phyloP scores from a whole-genome alignment of 1,140 invertebrate genomes.

The Orussus abietinus region DNA sequence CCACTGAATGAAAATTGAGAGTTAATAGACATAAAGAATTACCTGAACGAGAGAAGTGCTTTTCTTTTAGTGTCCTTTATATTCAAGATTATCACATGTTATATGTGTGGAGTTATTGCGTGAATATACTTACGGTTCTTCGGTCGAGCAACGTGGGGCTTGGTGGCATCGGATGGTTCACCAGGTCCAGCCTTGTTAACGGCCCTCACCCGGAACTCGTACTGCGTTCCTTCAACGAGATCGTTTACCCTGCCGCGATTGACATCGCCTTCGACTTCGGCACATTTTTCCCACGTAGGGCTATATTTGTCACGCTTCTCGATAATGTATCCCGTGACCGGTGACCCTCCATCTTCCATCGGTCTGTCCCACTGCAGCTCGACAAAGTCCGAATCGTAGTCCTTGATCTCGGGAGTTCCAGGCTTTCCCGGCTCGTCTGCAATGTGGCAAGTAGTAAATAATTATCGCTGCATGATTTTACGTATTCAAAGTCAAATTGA shows the following conservation, averaged over 20 bases:
- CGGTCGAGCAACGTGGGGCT: conserved; percentile 83
- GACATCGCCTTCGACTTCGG: conserved; percentile 78
- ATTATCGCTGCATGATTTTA: neutral
- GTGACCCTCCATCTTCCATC: conserved; percentile 79
- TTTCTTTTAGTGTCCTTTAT: too few species aligned
- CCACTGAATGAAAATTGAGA: conserved; percentile 55
- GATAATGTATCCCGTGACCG: conserved; percentile 89
- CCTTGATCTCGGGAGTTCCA: conserved; percentile 82
- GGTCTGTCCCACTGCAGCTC: conserved; percentile 92
- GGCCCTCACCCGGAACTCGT: conserved; percentile 91
- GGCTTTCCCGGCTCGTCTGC: conserved; percentile 77
- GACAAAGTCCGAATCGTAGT: conserved; percentile 93
- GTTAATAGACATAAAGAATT: too few species aligned
- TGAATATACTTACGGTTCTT: conserved; percentile 70
- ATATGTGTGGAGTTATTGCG: too few species aligned
- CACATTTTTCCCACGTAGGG: conserved; percentile 84
- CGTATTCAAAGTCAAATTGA: neutral
- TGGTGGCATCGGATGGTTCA: conserved; percentile 84
- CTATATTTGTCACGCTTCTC: conserved; percentile 93
- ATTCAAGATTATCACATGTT: too few species aligned
- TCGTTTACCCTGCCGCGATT: conserved; percentile 80
- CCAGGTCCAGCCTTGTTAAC: conserved; percentile 93
- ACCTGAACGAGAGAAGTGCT: too few species aligned
- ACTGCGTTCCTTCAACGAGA: conserved; percentile 85
- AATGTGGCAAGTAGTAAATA: conserved; percentile 11